Base-by-base conservation (phyloP, 2,888 invertebrate species). In the Asteroscopus sphinx region DNA sequence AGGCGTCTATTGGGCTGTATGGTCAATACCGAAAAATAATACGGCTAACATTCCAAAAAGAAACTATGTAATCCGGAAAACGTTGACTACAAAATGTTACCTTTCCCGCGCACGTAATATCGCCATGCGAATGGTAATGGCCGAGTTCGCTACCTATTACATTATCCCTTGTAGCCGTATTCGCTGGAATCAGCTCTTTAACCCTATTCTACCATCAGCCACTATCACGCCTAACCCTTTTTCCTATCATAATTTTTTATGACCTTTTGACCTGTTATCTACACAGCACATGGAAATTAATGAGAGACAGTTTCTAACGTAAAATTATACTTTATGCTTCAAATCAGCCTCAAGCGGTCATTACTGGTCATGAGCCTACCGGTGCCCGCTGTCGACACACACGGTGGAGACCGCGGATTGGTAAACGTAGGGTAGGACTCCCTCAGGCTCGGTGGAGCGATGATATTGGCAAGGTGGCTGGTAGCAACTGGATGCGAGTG, bases 241-340 rank as follows among this genome's bases (percentile, higher is more conserved):
- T 30, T 36, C 35, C 35, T 16, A 9, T 32, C 36, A 58, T 73
- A 32, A 58, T 39, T 58, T 61, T 69, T 73, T 53, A 69, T 15
- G 62, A 52, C 13, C 41, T 41, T 35, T 16, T 13, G 7, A 57
- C n/a, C 33, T 41, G 35, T 58, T 66, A 66, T 69, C 60, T 69
- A 6, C 11, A 17, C 44, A 37, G 37, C 30, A 45, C 62, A 58
- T 36, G 37, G 55, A 32, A 26, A 42, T 35, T 42, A 9, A 26
- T 16, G 15, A 21, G 8, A 25, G 26, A 16, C 7, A 26, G 15
- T 36, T 36, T 28, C 15, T n/a, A 36, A 36, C 26, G 35, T n/a
- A 30, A 11, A 41, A 41, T 41, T 16, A 41, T 41, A 15, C 15
- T 30, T 30, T n/a, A n/a, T n/a, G n/a, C n/a, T n/a, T n/a, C n/a